A percentile compares a stretch with the other conserved stretches of the same genome.
phyloP scores from a whole-genome alignment of 2,888 invertebrate species.

The Brachyopa scutellaris region DNA sequence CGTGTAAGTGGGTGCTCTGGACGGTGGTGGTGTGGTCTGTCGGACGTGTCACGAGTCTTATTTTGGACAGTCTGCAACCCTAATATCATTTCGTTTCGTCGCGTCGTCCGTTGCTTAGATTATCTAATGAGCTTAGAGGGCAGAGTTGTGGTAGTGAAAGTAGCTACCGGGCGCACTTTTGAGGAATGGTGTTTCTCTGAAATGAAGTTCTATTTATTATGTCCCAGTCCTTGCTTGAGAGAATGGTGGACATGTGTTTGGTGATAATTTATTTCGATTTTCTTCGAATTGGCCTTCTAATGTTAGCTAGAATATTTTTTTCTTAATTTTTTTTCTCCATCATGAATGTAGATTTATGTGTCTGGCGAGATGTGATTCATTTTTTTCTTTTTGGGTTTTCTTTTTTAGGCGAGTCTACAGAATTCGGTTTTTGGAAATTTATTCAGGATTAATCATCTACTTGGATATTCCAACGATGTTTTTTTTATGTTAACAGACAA shows the following conservation, averaged over 20 bases:
- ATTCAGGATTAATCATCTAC: slow-evolving; percentile 32
- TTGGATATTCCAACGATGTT: slow-evolving; percentile 22
- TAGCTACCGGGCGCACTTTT: slow-evolving; percentile 46
- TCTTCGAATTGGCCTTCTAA: slow-evolving; percentile 53
- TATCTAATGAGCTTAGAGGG: slow-evolving; percentile 63
- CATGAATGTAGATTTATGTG: slow-evolving; percentile 53
- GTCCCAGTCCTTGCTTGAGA: background rate
- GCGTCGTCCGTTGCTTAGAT: slow-evolving; percentile 48
- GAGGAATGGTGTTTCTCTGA: background rate
- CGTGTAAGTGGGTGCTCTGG: slow-evolving; percentile 43
- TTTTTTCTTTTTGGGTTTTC: background rate
- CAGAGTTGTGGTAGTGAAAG: background rate
- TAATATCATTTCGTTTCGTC: slow-evolving; percentile 46
- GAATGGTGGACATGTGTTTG: slow-evolving; percentile 48
- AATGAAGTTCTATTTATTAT: background rate
- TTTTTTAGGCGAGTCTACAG: background rate
- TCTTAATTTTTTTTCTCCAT: slow-evolving; percentile 1
- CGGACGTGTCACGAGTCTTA: slow-evolving; percentile 39
- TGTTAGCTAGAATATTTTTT: slow-evolving; percentile 9
- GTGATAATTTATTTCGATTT: slow-evolving; percentile 64
- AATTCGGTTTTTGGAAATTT: slow-evolving; percentile 24
- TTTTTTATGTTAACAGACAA: too few species aligned
- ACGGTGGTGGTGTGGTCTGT: too few species aligned
- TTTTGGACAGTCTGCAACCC: slow-evolving; percentile 49
- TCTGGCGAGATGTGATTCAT: slow-evolving; percentile 56